Conservation (phyloP, 2,113 vertebrate genomes). For the Sturnira hondurensis region DNA sequence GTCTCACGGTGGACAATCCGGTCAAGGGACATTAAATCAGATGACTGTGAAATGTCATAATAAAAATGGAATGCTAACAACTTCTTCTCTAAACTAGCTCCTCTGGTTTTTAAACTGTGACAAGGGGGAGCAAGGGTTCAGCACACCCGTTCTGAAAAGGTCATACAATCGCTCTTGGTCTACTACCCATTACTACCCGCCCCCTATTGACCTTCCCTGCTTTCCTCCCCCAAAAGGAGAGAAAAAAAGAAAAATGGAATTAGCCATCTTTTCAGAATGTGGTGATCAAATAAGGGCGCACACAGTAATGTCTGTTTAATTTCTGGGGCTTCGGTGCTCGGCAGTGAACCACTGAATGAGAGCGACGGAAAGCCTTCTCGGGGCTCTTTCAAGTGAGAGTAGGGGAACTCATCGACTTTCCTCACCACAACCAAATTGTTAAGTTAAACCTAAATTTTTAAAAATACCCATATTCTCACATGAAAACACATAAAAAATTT, state of each 20-base stretch:
- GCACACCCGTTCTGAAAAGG: conserved; percentile 93
- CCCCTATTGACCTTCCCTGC: conserved; percentile 75
- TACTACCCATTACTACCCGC: conserved; percentile 92
- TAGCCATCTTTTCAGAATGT: conserved; percentile 82
- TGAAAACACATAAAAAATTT: conserved; percentile 47
- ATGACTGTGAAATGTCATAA: conserved; percentile 94
- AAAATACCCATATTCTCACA: conserved; percentile 29
- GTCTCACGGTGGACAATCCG: conserved; percentile 92
- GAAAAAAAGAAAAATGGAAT: conserved; percentile 77
- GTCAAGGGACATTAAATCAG: conserved; percentile 95
- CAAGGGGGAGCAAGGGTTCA: conserved; percentile 88
- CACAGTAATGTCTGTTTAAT: conserved; percentile 83
- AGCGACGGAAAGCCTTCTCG: conserved; percentile 76
- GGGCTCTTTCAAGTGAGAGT: conserved; percentile 69
- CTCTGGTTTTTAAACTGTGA: conserved; percentile 91
- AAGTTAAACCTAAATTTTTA: conserved; percentile 30
- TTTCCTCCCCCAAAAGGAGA: conserved; percentile 37
- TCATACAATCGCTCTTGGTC: conserved; percentile 89
- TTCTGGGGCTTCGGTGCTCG: conserved; percentile 76
- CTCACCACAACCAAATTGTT: conserved; percentile 55
- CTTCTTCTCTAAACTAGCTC: conserved; percentile 87
- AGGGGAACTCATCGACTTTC: conserved; percentile 72
- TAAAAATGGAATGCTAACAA: conserved; percentile 94
- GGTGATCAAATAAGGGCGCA: conserved; percentile 81
- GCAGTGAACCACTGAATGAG: conserved; percentile 78